Conservation (phyloP, 2,888 invertebrate species). For the Yponomeuta cagnagella region DNA sequence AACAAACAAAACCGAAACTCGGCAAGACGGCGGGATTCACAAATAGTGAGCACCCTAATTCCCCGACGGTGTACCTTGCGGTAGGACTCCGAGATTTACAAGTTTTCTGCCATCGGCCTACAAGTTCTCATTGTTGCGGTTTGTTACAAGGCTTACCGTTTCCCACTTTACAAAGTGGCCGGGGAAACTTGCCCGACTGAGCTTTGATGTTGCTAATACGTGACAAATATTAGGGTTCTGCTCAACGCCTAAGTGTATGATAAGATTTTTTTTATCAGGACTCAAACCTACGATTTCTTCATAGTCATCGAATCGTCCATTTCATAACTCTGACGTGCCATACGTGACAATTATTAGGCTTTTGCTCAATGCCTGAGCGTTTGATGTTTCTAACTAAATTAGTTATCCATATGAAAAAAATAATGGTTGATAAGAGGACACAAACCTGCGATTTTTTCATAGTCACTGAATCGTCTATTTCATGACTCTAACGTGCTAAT, state of each 20-base stretch:
- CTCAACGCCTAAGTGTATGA: not conserved
- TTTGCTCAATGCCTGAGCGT: too few species aligned
- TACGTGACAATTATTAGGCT: too few species aligned
- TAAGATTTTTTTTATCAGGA: too few species aligned
- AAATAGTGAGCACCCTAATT: constrained; percentile 33
- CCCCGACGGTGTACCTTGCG: constrained; percentile 51
- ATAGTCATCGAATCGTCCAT: too few species aligned
- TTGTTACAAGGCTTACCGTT: constrained; percentile 15
- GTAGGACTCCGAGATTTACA: constrained; percentile 58
- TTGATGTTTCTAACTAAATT: too few species aligned
- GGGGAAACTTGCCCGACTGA: not conserved
- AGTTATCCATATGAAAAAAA: too few species aligned
- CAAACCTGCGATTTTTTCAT: too few species aligned
- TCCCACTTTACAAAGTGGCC: constrained; percentile 11
- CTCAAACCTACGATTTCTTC: too few species aligned
- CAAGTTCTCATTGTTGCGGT: constrained; percentile 15
- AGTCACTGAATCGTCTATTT: too few species aligned
- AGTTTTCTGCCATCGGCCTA: constrained; percentile 60
- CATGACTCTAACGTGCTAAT: too few species aligned
- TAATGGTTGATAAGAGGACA: too few species aligned
- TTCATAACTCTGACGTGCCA: too few species aligned
- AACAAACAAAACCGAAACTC: constrained; percentile 22
- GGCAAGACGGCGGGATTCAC: constrained; percentile 20
- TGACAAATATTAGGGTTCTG: not conserved
- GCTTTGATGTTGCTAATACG: constrained; percentile 17